These are phyloP conservation scores for Laticauda laticaudata DNA, from an alignment of 2,113 vertebrate species.

Conservation along the genomic window DNA sequence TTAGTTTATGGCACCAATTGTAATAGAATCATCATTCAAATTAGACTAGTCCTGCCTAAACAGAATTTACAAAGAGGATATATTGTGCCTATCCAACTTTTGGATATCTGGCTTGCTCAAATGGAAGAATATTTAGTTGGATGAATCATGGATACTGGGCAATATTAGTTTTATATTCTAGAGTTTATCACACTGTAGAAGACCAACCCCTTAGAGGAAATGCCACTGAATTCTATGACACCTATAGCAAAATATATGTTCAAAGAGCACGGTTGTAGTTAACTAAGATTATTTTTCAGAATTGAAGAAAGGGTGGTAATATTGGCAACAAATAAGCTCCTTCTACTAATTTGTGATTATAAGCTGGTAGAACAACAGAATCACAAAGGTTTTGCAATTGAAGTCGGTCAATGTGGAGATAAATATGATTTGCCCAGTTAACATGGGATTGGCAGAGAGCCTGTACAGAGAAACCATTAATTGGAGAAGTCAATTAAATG, in stretches of 20 bases:
- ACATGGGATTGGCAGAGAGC: slow-evolving; percentile 9
- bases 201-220: neutral
- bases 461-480: slow-evolving; percentile 31
- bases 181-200: neutral
- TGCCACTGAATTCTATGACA: neutral
- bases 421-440: slow-evolving; percentile 55
- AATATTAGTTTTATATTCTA: neutral
- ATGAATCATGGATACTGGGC: neutral
- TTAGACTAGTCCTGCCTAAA: neutral
- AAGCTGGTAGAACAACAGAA: slow-evolving; percentile 53
- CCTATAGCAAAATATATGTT: neutral
- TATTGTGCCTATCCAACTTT: neutral
- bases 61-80: neutral
- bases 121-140: neutral
- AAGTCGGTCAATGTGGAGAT: slow-evolving; percentile 33
- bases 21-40: neutral
- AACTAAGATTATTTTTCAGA: neutral
- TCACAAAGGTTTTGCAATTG: slow-evolving; percentile 53
- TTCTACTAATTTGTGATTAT: slow-evolving; percentile 50
- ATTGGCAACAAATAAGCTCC: neutral
- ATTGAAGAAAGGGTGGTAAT: slow-evolving; percentile 4
- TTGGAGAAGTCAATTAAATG: slow-evolving; percentile 46
- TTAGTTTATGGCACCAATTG: neutral
- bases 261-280: neutral
- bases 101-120: neutral